A percentile compares a stretch with the other conserved stretches of the same genome.
Conservation (phyloP, 2,888 invertebrate genomes). For the Pheosia gnoma region DNA sequence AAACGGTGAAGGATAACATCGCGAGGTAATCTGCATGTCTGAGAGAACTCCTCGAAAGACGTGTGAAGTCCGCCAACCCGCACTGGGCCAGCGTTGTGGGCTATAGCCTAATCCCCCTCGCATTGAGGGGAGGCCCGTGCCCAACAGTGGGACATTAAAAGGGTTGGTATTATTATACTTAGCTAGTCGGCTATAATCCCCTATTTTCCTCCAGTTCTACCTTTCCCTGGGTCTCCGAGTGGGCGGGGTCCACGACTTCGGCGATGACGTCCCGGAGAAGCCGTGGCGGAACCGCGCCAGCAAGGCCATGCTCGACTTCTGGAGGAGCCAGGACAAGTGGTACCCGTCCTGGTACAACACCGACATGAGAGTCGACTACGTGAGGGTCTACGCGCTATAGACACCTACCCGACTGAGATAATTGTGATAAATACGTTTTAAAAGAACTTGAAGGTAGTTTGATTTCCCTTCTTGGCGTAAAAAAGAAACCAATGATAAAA, state of each 20-base stretch:
- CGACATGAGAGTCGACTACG: slow-evolving; percentile 84
- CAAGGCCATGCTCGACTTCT: slow-evolving; percentile 87
- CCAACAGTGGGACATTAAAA: too few species aligned
- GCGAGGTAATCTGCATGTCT: too few species aligned
- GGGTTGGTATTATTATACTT: too few species aligned
- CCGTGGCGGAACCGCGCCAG: slow-evolving; percentile 90
- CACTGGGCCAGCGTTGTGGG: too few species aligned
- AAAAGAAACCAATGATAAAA: too few species aligned
- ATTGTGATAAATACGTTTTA: slow-evolving; percentile 10
- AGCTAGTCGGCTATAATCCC: too few species aligned
- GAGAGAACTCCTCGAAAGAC: too few species aligned
- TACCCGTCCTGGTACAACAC: slow-evolving; percentile 86
- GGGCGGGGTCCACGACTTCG: slow-evolving; percentile 90
- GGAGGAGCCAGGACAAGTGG: slow-evolving; percentile 84
- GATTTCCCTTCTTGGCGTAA: background rate
- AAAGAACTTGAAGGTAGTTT: background rate
- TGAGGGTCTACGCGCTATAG: slow-evolving; percentile 84
- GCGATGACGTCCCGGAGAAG: slow-evolving; percentile 84
- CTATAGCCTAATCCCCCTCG: too few species aligned
- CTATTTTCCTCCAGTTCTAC: slow-evolving; percentile 85
- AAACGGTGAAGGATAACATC: too few species aligned
- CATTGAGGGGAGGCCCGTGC: too few species aligned
- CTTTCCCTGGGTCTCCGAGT: slow-evolving; percentile 90
- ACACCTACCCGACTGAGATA: slow-evolving; percentile 5
- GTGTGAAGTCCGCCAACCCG: too few species aligned